Conservation (phyloP, 2,797 vertebrate genomes). For the Eospalax fontanierii region DNA sequence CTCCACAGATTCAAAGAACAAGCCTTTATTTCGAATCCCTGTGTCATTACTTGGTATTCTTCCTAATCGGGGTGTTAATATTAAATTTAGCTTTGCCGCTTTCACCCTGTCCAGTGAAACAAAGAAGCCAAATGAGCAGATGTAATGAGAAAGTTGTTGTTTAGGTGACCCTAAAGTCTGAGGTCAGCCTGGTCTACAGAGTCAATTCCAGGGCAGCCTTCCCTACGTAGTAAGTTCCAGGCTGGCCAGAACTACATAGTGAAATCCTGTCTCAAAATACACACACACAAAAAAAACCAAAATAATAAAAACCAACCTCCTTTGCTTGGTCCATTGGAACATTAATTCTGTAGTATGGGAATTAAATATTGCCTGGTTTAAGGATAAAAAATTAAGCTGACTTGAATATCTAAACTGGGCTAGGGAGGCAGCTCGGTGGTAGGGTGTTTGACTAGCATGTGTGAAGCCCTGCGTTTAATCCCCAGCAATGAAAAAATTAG, state of each 20-base stretch:
- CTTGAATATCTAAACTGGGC: background rate
- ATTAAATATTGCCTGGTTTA: background rate
- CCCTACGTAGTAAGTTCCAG: background rate
- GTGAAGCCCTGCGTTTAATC: background rate
- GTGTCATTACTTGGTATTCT: background rate
- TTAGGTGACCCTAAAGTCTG: background rate
- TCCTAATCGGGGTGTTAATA: background rate
- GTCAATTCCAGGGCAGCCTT: background rate
- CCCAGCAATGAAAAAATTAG: background rate
- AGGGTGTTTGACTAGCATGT: background rate
- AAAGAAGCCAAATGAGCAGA: background rate
- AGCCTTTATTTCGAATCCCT: background rate
- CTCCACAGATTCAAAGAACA: background rate
- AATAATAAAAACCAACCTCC: background rate
- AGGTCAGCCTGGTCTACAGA: background rate
- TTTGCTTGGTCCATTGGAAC: background rate
- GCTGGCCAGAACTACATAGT: background rate
- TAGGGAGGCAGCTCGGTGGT: too few species aligned
- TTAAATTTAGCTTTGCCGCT: background rate
- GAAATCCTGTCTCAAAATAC: background rate
- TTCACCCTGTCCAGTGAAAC: background rate
- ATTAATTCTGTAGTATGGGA: background rate
- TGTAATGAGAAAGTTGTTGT: background rate
- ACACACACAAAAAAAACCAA: too few species aligned
- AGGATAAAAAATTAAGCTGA: background rate